These are phyloP conservation scores for Heliconius aoede DNA, from an alignment of 2,888 invertebrate genomes.

Conservation along the genomic window DNA sequence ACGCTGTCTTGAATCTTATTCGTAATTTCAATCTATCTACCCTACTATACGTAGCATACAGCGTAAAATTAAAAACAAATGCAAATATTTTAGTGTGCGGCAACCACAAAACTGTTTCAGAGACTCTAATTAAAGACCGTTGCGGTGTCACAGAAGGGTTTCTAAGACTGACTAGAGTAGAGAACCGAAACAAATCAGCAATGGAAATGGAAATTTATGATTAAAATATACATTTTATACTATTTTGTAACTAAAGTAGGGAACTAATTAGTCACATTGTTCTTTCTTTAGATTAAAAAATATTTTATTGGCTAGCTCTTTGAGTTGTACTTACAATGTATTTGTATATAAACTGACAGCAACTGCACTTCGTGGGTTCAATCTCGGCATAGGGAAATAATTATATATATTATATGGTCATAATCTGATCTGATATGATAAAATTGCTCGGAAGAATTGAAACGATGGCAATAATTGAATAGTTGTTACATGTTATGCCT, in stretches of 20 bases:
- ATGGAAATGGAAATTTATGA: constrained; percentile 13
- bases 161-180: constrained; percentile 20
- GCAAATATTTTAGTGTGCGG: constrained; percentile 8
- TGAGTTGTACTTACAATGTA: background rate
- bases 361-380: background rate
- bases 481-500: background rate
- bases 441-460: background rate
- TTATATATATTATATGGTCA: no score
- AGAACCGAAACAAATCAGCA: constrained; percentile 23
- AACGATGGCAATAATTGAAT: background rate
- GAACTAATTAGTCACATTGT: constrained; percentile 20
- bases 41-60: background rate
- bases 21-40: background rate
- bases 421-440: no score
- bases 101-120: constrained; percentile 44
- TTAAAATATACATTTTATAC: constrained; percentile 19
- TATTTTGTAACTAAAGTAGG: constrained; percentile 12
- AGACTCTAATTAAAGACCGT: constrained; percentile 56
- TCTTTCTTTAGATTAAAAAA: background rate
- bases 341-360: background rate
- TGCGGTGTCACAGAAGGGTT: constrained; percentile 49
- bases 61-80: background rate
- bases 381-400: background rate
- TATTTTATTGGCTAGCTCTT: background rate
- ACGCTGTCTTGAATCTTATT: no score